These are phyloP conservation scores for Tipula unca DNA, from an alignment of 2,888 invertebrate species.

Conservation along the genomic window DNA sequence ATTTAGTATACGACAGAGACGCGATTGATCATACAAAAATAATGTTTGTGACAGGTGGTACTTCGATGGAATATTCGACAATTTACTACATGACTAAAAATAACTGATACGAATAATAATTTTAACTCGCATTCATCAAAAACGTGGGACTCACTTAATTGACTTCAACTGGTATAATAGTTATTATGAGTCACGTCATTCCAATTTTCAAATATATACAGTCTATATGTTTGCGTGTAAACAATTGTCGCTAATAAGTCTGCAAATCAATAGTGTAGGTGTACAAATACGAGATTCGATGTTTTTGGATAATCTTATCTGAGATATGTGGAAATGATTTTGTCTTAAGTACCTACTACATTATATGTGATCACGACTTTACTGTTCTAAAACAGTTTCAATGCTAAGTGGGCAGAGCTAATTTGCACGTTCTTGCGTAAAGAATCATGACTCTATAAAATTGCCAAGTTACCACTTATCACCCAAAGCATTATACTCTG, in stretches of 20 bases:
- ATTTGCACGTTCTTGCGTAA: no score
- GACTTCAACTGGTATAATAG: background rate
- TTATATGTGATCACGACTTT: no score
- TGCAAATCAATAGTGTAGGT: background rate
- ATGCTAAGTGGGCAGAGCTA: no score
- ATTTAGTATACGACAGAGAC: background rate
- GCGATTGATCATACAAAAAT: background rate
- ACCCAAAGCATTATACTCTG: no score
- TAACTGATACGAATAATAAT: background rate
- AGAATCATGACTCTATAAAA: no score
- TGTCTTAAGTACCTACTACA: no score
- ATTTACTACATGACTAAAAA: background rate
- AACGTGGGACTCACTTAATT: background rate
- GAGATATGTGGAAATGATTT: no score
- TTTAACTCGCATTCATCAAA: background rate
- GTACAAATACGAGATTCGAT: no score
- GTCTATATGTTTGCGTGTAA: background rate
- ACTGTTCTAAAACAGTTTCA: no score
- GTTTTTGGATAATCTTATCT: no score
- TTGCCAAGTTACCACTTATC: no score
- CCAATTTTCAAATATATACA: background rate
- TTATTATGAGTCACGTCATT: background rate
- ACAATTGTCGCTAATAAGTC: background rate
- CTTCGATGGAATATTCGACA: background rate
- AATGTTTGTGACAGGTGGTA: background rate